Base-by-base conservation (phyloP, 2,888 invertebrate species). In the Trissolcus japonicus region DNA sequence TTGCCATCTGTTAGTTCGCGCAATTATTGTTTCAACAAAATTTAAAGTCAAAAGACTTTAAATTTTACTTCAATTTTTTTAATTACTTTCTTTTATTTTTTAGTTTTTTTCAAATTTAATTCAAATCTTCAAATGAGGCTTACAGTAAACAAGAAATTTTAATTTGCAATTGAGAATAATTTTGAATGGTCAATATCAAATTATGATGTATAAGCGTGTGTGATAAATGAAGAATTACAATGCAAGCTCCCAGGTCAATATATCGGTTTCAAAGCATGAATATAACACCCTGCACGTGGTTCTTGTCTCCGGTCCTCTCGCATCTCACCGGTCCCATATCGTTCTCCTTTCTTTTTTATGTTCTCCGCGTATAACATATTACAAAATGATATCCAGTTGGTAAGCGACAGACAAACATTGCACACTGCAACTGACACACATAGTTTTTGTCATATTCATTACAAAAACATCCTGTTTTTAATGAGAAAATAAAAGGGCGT, bases 1-100 rank as follows among this genome's bases (percentile, higher is more conserved):
- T 74, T 74, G 74, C 74, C 74, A 74, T 74, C 74, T 74, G 57
- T 62, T 51, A 46, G 43, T 16, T 40, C 29, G 19, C 19, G 19
- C 19, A 19, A 19, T 19, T 2, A 2, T 19, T 19, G 19, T 19
- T 55, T 1, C 11, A n/a, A 2, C 43, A 25, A 63, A 40, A 48
- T 53, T 54, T 55, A 46, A 14, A 13, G n/a, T 9, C 16, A 21
- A 50, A n/a, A n/a, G n/a, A n/a, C n/a, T n/a, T 13, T 29, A 1
- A 29, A 21, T 71, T 71, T 46, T 50, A 62, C 50, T 48, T 17
- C 6, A 6, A 13, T 61, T 69, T 46, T 14, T 19, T 19, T 19
- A 19, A 19, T 19, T 19, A 19, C 19, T 59, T 53, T 6, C 11
- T 41, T 25, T 25, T 17, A 14, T 17, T 29, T 55, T 16, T 11